Evolutionary conservation across 1,140 invertebrate genomes (phyloP), one percentile per base, ranked within the genome.

Genomic region (Himalopsyche phryganea): DNA sequence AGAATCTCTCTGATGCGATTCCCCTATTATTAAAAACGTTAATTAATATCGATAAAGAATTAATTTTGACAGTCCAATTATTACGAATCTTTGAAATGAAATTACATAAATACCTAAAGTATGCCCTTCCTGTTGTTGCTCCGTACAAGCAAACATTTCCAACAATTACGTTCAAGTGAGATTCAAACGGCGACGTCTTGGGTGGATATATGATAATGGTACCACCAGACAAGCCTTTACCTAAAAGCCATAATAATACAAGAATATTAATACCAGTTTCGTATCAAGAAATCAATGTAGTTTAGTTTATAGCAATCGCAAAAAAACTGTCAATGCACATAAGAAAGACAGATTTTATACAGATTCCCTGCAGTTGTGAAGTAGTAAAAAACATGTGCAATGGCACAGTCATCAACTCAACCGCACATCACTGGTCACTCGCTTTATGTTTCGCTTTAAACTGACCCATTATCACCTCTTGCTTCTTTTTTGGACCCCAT

Each of bases 81-180:
- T 42, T 14, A 42, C 6, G 14, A 11, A 42, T 42, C 15, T 42
- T 9, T 9, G 9, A 14, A 42, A 42, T 35, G 33, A 44, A 44
- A 44, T 6, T 44, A 13, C 9, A 44, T n/a, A 35, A 35, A 50
- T 94, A 95, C 23, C 94, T 80, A 81, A 99, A 96, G 73, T 92
- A 98, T 5, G 94, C 95, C 63, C 85, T 89, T 13, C 97, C 97
- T 19, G 85, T 86, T 7, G 96, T 98, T 10, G 96, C 97, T 50
- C 97, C 97, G 71, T 99, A 99, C 40, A 99, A 76, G 63, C 95
- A 98, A 4, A 98, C 97, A 75, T 99, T 99, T 23, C 97, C 97
- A 32, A 96, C 95, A 63, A 99, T 96, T 1, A 98, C 93, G 71
- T 99, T 99, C 3, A 92, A 81, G 60, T 96, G 92, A 1, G 95